Evolutionary conservation across 92 coral and sea anemone species (phyloP), one percentile per base, ranked within the genome.

Genomic region (Umimayanthus chanpuru): DNA sequence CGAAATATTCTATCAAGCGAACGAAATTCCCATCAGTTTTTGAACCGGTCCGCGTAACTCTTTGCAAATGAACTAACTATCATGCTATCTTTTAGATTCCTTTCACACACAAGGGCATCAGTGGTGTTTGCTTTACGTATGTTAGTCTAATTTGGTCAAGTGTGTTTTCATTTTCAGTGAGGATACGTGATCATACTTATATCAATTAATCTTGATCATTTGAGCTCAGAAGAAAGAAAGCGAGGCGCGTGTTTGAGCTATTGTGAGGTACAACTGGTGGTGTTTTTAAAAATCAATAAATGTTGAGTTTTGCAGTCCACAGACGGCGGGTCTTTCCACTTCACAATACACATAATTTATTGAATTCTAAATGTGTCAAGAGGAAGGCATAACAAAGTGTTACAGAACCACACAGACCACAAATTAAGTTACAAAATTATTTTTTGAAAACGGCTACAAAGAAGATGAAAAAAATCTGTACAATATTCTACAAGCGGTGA

Each of bases 331-430:
- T 80, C 71, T 56, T 1, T 50, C 16, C 0, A 3, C 70, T 56
- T 55, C 12, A 55, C 58, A 40, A 18, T 39, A 41, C 80, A 38
- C 53, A 8, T 76, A 76, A 76, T 40, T 76, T 44, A 76, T 76
- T 76, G n/a, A 76, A 75, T 20, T 75, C 49, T 44, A 21, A 76
- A 76, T 30, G 77, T 28, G 41, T 73, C 41, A 40, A 38, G 80
- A 38, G 80, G 16, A 25, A 76, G 28, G 80, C 40, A 36, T 30
- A 39, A 26, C 77, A 73, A 73, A 6, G 84, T 15, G 61, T 38
- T 79, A 80, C 84, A 80, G 15, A 41, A 56, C 84, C 84, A 56
- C 84, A 28, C 38, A 80, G 49, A 56, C 84, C 84, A 18, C 72
- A 80, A 80, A 55, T 5, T 53, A 14, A 53, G 41, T 40, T 30